phyloP scores from a whole-genome alignment of 2,888 invertebrate genomes.

The Melieria picta region DNA sequence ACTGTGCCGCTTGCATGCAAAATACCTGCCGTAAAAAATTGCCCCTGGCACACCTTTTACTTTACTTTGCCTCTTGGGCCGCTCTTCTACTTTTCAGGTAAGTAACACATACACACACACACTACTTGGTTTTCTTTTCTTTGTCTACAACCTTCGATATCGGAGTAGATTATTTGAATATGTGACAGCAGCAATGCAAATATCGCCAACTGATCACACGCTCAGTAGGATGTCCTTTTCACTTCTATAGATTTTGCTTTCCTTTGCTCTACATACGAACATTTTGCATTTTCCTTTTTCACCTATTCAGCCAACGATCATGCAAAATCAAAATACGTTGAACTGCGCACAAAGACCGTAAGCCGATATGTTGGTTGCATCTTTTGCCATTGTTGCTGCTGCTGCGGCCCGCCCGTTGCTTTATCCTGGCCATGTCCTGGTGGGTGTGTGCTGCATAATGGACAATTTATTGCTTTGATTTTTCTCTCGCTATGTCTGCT shows the following conservation, averaged over 20 bases:
- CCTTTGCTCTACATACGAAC: background rate
- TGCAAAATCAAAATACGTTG: too few relatives aligned
- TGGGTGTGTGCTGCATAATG: too few relatives aligned
- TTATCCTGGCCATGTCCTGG: too few relatives aligned
- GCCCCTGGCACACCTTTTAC: too few relatives aligned
- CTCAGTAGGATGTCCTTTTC: conserved; percentile 49
- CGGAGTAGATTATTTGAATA: conserved; percentile 32
- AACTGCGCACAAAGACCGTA: background rate
- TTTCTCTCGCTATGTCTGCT: too few relatives aligned
- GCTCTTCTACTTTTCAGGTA: too few relatives aligned
- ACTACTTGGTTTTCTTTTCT: conserved; percentile 11
- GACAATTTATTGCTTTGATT: too few relatives aligned
- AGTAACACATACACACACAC: background rate
- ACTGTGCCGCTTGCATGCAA: too few relatives aligned
- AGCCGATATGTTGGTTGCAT: background rate
- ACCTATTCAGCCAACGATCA: too few relatives aligned
- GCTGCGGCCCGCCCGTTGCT: conserved; percentile 7
- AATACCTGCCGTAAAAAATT: too few relatives aligned
- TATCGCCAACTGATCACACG: conserved; percentile 55
- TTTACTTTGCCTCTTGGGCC: too few relatives aligned
- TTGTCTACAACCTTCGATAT: conserved; percentile 14
- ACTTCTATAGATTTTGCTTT: conserved; percentile 3
- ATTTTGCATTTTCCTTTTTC: background rate
- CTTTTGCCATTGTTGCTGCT: background rate
- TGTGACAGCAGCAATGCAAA: conserved; percentile 51